phyloP scores from a whole-genome alignment of 2,888 invertebrate species.

The Tenthredo livida region DNA sequence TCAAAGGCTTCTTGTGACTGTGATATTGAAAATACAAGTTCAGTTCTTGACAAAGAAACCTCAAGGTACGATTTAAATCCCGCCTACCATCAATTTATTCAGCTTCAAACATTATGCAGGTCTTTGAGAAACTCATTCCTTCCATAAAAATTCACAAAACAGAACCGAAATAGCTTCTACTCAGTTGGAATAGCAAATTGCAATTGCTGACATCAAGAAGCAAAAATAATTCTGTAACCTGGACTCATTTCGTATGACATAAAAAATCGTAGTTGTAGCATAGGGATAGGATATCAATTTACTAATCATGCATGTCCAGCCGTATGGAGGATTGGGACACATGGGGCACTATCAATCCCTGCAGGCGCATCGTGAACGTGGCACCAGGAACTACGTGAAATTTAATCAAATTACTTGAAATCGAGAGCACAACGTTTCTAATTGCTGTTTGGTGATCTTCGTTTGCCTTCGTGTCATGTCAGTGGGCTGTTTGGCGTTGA shows the following conservation, averaged over 20 bases:
- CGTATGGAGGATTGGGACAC: background rate
- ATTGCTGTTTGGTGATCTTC: conserved; percentile 97
- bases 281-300: background rate
- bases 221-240: background rate
- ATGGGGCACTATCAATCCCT: background rate
- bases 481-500: conserved; percentile 99
- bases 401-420: conserved; percentile 87
- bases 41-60: conserved; percentile 31
- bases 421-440: conserved; percentile 95
- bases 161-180: background rate
- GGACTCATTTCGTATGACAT: background rate
- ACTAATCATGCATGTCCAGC: background rate
- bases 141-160: background rate
- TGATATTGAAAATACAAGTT: conserved; percentile 58
- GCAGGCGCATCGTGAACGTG: background rate
- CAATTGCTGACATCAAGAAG: background rate
- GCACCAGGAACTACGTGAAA: background rate
- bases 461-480: conserved; percentile 98
- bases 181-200: background rate
- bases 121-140: background rate
- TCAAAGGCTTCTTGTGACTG: conserved; percentile 64
- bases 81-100: background rate
- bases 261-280: background rate
- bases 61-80: conserved; percentile 1
- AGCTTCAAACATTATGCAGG: background rate